These are phyloP conservation scores for Lerema accius DNA, from an alignment of 1,140 invertebrate genomes.

Conservation along the genomic window DNA sequence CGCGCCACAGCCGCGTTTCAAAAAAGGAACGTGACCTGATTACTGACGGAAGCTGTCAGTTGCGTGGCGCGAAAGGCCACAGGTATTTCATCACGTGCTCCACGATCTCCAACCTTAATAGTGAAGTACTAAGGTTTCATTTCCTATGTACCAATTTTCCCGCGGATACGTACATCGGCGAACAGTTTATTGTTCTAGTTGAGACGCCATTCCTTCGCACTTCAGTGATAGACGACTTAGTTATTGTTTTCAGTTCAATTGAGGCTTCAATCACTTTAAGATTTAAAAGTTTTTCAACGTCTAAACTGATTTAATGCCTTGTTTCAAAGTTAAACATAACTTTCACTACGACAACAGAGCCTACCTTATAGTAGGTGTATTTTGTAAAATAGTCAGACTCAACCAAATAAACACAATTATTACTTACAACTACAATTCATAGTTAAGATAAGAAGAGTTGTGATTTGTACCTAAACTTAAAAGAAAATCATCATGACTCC, in stretches of 20 bases:
- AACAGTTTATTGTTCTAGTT: constrained; percentile 55
- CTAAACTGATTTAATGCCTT: constrained; percentile 1
- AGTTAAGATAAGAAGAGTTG: too few relatives aligned
- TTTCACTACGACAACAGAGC: too few relatives aligned
- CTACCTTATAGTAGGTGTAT: too few relatives aligned
- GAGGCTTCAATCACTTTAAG: constrained; percentile 33
- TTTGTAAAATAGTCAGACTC: too few relatives aligned
- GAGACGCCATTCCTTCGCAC: constrained; percentile 55
- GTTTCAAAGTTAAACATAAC: neutral
- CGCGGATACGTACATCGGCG: constrained; percentile 45
- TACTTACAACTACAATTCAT: too few relatives aligned
- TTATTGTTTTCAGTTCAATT: constrained; percentile 67
- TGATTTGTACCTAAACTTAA: too few relatives aligned
- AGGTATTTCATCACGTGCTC: constrained; percentile 39
- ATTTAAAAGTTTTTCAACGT: constrained; percentile 18
- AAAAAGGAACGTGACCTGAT: constrained; percentile 80
- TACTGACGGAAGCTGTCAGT: constrained; percentile 77
- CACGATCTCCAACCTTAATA: constrained; percentile 45
- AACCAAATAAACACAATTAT: too few relatives aligned
- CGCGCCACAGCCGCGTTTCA: constrained; percentile 64
- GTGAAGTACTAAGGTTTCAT: constrained; percentile 32
- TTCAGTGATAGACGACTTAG: constrained; percentile 55
- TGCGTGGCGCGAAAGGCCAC: constrained; percentile 63
- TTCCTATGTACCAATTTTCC: constrained; percentile 37
- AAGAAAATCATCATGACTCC: too few relatives aligned